Conservation (phyloP, 2,888 invertebrate species). For the Petrolisthes cinctipes region DNA sequence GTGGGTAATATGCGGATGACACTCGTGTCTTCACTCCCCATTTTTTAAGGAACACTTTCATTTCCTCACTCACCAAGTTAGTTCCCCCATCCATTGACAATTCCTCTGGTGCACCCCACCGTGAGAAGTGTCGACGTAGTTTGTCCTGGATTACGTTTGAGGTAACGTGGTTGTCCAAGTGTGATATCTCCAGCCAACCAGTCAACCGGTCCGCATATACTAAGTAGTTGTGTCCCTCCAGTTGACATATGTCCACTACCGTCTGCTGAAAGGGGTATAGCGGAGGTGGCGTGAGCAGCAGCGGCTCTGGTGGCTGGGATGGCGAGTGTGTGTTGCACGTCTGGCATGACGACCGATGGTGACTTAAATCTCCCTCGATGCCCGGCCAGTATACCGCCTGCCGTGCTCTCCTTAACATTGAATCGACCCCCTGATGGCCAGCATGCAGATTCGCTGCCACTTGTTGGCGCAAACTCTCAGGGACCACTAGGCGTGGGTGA, state of each 20-base stretch:
- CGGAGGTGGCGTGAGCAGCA: background rate
- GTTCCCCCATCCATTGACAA: slow-evolving; percentile 24
- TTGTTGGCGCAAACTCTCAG: background rate
- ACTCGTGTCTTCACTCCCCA: background rate
- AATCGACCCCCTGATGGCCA: slow-evolving; percentile 10
- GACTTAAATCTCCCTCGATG: background rate
- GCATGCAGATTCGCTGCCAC: slow-evolving; percentile 18
- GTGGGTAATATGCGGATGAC: slow-evolving; percentile 26
- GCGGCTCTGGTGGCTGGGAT: slow-evolving; percentile 19
- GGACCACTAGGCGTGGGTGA: slow-evolving; percentile 5
- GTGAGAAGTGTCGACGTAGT: background rate
- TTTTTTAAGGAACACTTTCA: slow-evolving; percentile 8
- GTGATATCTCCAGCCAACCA: background rate
- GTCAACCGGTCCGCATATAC: slow-evolving; percentile 14
- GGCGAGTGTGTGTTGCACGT: slow-evolving; percentile 31
- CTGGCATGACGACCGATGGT: background rate
- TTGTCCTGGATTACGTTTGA: background rate
- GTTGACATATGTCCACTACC: slow-evolving; percentile 10
- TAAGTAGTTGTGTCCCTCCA: background rate
- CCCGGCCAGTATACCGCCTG: slow-evolving; percentile 29
- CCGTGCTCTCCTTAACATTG: slow-evolving; percentile 23
- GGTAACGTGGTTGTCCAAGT: background rate
- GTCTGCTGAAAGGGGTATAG: slow-evolving; percentile 21
- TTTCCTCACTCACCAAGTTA: slow-evolving; percentile 28
- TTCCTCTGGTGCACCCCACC: background rate